These are phyloP conservation scores for Oncopodura yosiiana DNA, from an alignment of 1,140 invertebrate genomes.

Conservation along the genomic window DNA sequence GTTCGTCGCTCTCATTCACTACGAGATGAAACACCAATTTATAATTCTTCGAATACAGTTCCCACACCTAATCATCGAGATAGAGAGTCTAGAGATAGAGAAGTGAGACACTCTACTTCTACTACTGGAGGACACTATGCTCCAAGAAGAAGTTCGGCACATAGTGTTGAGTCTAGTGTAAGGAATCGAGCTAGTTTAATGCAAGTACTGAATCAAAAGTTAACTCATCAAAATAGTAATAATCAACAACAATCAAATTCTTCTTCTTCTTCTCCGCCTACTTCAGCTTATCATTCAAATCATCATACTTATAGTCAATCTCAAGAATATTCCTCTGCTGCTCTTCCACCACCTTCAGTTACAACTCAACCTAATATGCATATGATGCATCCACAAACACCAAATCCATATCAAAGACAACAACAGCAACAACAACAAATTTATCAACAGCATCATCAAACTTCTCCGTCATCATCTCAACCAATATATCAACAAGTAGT, in stretches of 20 bases:
- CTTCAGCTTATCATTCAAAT: too few relatives aligned
- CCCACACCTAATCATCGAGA: neutral
- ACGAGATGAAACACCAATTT: conserved; percentile 12
- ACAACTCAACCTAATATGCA: conserved; percentile 10
- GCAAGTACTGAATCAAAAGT: conserved; percentile 59
- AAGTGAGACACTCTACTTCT: neutral
- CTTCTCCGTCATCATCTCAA: neutral
- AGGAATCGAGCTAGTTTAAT: conserved; percentile 41
- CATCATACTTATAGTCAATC: conserved; percentile 3
- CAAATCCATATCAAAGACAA: conserved; percentile 3
- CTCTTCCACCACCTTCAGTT: neutral
- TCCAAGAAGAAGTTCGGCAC: conserved; percentile 23
- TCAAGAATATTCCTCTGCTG: conserved; percentile 12
- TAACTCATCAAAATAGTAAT: conserved; percentile 40
- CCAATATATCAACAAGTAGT: conserved; percentile 26
- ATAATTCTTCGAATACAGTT: conserved; percentile 9
- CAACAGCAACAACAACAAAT: conserved; percentile 46
- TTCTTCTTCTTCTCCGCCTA: conserved; percentile 3
- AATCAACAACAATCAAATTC: conserved; percentile 14
- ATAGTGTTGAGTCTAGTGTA: conserved; percentile 21
- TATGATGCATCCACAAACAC: conserved; percentile 9
- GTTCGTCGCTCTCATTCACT: conserved; percentile 49
- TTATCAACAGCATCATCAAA: conserved; percentile 37
- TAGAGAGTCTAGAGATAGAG: too few relatives aligned
- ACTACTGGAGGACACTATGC: neutral